Percentiles rank a stretch among this genome's conserved stretches.
These are phyloP conservation scores for Panopea generosa DNA, from an alignment of 2,888 invertebrate species.

Conservation along the genomic window DNA sequence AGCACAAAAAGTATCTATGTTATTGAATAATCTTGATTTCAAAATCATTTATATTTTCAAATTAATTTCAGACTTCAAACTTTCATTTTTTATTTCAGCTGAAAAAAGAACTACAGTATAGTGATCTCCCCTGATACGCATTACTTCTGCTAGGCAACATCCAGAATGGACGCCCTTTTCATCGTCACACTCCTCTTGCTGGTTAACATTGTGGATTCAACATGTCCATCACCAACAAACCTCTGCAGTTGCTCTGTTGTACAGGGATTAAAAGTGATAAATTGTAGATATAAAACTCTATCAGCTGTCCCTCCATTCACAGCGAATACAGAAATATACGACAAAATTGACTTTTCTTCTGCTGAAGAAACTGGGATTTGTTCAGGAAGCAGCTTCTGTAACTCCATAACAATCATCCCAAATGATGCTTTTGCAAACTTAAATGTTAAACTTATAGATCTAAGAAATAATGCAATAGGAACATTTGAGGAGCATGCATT, in stretches of 20 bases:
- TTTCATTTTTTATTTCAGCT: no score
- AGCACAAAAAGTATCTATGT: no score
- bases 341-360: conserved; percentile 66
- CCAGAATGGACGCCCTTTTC: no score
- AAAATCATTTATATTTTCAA: no score
- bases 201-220: no score
- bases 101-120: no score
- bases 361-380: conserved; percentile 29
- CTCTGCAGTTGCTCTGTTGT: conserved; percentile 36
- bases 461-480: conserved; percentile 93
- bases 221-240: conserved; percentile 1
- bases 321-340: conserved; percentile 29
- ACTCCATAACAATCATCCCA: conserved; percentile 62
- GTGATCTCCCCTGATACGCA: no score
- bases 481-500: conserved; percentile 94
- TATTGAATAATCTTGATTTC: no score
- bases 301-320: conserved; percentile 50
- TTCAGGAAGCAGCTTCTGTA: conserved; percentile 40
- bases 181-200: no score
- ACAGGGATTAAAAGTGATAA: conserved; percentile 48
- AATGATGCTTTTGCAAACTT: conserved; percentile 92
- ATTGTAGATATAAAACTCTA: conserved; percentile 60
- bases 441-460: conserved; percentile 91
- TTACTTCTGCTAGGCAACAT: no score
- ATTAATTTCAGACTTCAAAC: no score